Conservation (phyloP, 2,797 vertebrate species). For the Lagocephalus sceleratus region DNA sequence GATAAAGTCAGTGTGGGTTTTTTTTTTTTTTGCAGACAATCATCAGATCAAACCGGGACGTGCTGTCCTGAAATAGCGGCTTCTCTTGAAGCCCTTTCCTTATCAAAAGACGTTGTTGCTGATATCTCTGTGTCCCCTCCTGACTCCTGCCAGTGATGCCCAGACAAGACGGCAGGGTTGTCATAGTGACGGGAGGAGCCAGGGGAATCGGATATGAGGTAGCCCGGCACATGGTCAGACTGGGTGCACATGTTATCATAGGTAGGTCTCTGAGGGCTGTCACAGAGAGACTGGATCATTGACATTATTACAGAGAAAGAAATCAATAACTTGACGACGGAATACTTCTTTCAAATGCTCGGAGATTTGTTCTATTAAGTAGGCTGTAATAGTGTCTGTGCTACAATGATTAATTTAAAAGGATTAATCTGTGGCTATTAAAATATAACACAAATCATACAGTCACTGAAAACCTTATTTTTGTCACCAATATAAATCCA, state of each 20-base stretch:
- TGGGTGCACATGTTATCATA: constrained; percentile 87
- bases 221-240: constrained; percentile 78
- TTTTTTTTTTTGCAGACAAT: constrained; percentile 2
- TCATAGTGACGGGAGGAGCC: constrained; percentile 87
- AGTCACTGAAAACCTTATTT: too few relatives aligned
- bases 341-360: not conserved
- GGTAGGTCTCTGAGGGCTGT: constrained; percentile 86
- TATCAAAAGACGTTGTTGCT: constrained; percentile 52
- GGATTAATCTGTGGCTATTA: not conserved
- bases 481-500: too few relatives aligned
- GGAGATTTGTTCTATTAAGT: not conserved
- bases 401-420: too few relatives aligned
- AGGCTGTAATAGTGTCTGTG: not conserved
- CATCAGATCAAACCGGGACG: not conserved
- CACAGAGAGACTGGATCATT: constrained; percentile 5
- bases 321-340: not conserved
- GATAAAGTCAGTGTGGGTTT: constrained; percentile 1
- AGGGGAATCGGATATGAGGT: constrained; percentile 87
- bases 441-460: not conserved
- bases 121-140: constrained; percentile 65
- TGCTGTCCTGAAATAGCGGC: constrained; percentile 14
- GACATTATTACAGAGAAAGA: not conserved
- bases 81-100: constrained; percentile 24
- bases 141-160: constrained; percentile 77
- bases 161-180: constrained; percentile 84